A percentile compares a stretch with the other conserved stretches of the same genome.
Conservation (phyloP, 2,888 invertebrate species). For the Thymelicus sylvestris region DNA sequence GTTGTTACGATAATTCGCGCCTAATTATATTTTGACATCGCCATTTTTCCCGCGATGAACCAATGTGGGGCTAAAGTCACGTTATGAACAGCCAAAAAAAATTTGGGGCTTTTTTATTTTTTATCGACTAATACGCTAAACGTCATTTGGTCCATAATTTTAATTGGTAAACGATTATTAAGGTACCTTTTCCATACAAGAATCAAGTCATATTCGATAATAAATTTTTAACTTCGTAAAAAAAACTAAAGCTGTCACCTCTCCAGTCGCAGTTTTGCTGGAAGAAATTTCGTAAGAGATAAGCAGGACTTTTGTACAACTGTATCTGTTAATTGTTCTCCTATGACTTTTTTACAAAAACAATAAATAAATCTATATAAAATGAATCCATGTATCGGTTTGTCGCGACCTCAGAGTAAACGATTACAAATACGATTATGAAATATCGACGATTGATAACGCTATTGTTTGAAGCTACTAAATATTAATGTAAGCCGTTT, state of each 20-base stretch:
- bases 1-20: conserved; percentile 34
- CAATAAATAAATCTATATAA: not conserved
- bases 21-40: conserved; percentile 35
- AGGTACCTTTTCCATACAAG: too few relatives aligned
- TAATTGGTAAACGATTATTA: too few relatives aligned
- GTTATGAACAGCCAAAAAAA: conserved; percentile 28
- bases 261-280: too few relatives aligned
- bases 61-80: conserved; percentile 27
- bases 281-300: too few relatives aligned
- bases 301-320: too few relatives aligned
- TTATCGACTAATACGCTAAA: too few relatives aligned
- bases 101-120: too few relatives aligned
- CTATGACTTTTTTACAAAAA: not conserved
- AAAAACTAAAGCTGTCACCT: not conserved
- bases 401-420: conserved; percentile 7
- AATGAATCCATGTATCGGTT: not conserved
- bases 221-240: not conserved
- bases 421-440: not conserved
- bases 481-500: conserved; percentile 33
- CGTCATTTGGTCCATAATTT: too few relatives aligned
- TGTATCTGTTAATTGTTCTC: too few relatives aligned
- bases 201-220: too few relatives aligned
- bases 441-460: conserved; percentile 19
- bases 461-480: conserved; percentile 34
- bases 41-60: conserved; percentile 19